phyloP scores from a whole-genome alignment of 2,113 vertebrate genomes.

The Regulus satrapa region DNA sequence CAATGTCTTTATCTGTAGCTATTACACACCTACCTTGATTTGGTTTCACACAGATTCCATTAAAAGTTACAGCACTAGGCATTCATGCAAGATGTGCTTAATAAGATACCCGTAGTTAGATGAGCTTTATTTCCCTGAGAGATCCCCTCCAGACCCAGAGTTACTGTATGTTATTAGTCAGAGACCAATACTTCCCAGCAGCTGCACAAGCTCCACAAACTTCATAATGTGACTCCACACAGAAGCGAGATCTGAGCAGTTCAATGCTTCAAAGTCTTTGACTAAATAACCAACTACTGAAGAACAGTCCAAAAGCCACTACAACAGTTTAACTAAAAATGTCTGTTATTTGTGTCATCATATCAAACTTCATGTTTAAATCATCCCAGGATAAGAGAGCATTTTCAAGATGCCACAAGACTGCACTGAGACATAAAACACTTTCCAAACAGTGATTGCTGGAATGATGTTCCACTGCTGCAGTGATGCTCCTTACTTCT shows the following conservation, averaged over 20 bases:
- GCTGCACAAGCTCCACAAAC: neutral
- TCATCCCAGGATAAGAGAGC: neutral
- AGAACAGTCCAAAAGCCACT: neutral
- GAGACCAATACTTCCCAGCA: neutral
- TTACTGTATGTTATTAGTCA: neutral
- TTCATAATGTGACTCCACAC: neutral
- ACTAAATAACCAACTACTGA: neutral
- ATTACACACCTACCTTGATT: neutral
- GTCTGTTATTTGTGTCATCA: neutral
- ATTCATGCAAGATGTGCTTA: neutral
- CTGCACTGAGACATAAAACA: neutral
- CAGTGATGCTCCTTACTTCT: neutral
- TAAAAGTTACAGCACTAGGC: conserved; percentile 16
- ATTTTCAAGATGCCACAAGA: neutral
- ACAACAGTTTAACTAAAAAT: neutral
- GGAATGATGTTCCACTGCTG: no score
- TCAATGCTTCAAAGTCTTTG: neutral
- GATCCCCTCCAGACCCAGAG: neutral
- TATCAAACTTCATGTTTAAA: neutral
- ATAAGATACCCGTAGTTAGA: neutral
- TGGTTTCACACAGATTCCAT: conserved; percentile 9
- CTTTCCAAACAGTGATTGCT: accelerated
- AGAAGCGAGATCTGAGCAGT: neutral
- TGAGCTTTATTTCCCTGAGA: neutral
- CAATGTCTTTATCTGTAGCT: neutral